Evolutionary conservation across 2,888 invertebrate species (phyloP).

Genomic region (Dicyrtoma fusca): DNA sequence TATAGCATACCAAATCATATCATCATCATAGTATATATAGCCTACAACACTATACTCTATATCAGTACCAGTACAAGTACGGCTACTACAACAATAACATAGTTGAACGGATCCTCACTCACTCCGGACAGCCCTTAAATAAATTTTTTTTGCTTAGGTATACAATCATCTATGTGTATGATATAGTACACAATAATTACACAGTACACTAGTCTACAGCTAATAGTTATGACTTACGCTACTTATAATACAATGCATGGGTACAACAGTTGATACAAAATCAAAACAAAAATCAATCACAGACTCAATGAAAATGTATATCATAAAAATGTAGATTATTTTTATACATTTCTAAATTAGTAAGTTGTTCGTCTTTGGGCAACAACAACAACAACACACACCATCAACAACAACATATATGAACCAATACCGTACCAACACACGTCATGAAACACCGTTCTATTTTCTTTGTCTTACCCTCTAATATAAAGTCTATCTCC

Average conservation of each 20-base stretch:
- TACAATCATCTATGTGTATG: background rate
- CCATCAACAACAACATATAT: background rate
- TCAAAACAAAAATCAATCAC: conserved; percentile 37
- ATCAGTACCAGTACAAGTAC: too few species aligned
- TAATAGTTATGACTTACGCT: background rate
- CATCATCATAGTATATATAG: too few species aligned
- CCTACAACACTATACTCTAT: too few species aligned
- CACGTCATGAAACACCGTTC: background rate
- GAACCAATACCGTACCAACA: too few species aligned
- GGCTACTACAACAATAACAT: too few species aligned
- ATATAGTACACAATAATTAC: background rate
- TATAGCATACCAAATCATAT: too few species aligned
- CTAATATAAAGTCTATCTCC: background rate
- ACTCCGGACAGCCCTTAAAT: background rate
- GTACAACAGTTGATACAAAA: conserved; percentile 36
- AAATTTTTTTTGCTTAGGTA: background rate
- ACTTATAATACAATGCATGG: conserved; percentile 38
- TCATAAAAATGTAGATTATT: background rate
- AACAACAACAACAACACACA: background rate
- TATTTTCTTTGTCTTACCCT: too few species aligned
- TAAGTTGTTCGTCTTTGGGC: background rate
- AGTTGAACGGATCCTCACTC: too few species aligned
- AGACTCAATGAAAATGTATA: conserved; percentile 32
- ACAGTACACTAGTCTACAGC: too few species aligned
- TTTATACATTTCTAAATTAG: conserved; percentile 5